Evolutionary conservation across 2,888 invertebrate species (phyloP).

Genomic region (Eucera pruinosa): DNA sequence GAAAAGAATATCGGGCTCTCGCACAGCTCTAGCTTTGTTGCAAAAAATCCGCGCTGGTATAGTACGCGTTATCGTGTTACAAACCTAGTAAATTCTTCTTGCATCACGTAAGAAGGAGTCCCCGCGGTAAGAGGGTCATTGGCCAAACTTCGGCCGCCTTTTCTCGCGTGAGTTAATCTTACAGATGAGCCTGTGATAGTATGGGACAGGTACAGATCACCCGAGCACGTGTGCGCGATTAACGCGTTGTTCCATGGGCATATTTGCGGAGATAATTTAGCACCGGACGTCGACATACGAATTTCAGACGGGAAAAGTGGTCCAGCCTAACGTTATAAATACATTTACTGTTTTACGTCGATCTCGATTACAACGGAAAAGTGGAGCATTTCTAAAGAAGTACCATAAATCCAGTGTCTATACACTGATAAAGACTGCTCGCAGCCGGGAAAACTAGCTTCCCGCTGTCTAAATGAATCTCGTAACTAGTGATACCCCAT

Average conservation of each 20-base stretch:
- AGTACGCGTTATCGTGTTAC: too few relatives aligned
- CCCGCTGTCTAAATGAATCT: slow-evolving; percentile 92
- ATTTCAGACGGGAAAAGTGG: slow-evolving; percentile 89
- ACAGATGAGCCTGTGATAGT: slow-evolving; percentile 89
- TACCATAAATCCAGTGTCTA: slow-evolving; percentile 90
- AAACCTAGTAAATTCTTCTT: slow-evolving; percentile 93
- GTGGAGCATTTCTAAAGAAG: slow-evolving; percentile 63
- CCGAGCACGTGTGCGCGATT: slow-evolving; percentile 95
- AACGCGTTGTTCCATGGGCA: slow-evolving; percentile 92
- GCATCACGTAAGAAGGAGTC: slow-evolving; percentile 98
- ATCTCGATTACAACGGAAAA: background rate
- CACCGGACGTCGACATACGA: slow-evolving; percentile 88
- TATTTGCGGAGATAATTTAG: slow-evolving; percentile 92
- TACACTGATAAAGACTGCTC: slow-evolving; percentile 94
- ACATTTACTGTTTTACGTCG: background rate
- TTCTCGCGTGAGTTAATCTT: slow-evolving; percentile 89
- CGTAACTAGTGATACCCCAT: slow-evolving; percentile 97
- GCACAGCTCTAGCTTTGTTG: too few relatives aligned
- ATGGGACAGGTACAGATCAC: slow-evolving; percentile 95
- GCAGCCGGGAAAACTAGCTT: slow-evolving; percentile 96
- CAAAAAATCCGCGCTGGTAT: too few relatives aligned
- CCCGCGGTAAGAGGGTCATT: slow-evolving; percentile 96
- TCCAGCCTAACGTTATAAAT: slow-evolving; percentile 84
- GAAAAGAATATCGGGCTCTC: too few relatives aligned
- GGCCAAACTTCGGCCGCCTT: slow-evolving; percentile 88